These are phyloP conservation scores for Poecilia latipinna DNA, from an alignment of 2,113 vertebrate genomes.

Conservation along the genomic window DNA sequence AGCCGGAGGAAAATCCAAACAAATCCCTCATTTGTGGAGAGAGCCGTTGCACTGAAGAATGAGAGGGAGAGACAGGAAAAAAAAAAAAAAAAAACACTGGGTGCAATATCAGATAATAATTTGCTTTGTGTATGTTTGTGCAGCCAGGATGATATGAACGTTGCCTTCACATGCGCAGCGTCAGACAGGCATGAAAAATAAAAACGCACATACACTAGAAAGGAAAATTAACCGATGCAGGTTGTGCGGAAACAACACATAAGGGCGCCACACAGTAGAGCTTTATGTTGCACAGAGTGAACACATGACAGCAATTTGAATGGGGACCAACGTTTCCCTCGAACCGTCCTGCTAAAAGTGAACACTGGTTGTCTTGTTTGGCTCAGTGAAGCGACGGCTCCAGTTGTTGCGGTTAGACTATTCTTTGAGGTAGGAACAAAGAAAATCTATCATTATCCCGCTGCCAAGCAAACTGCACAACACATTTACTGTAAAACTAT, in stretches of 20 bases:
- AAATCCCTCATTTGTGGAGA: conserved; percentile 71
- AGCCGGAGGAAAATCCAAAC: conserved; percentile 66
- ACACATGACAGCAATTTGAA: conserved; percentile 60
- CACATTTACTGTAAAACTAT: conserved; percentile 5
- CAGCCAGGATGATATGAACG: conserved; percentile 23
- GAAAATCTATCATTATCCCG: conserved; percentile 57
- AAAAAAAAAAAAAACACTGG: conserved; percentile 20
- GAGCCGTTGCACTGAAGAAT: conserved; percentile 58
- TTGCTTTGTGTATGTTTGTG: conserved; percentile 44
- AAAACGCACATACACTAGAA: background rate
- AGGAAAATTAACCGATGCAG: conserved; percentile 3
- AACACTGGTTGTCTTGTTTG: conserved; percentile 66
- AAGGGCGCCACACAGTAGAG: conserved; percentile 36
- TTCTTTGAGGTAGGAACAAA: conserved; percentile 36
- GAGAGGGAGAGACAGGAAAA: background rate
- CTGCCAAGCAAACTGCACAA: conserved; percentile 46
- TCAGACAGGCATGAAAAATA: conserved; percentile 19
- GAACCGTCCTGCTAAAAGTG: conserved; percentile 26
- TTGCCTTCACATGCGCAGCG: conserved; percentile 9
- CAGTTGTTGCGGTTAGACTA: conserved; percentile 67
- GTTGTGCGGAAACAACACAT: conserved; percentile 36
- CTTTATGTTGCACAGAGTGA: conserved; percentile 49
- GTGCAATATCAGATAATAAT: conserved; percentile 53
- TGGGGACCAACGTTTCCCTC: conserved; percentile 46
- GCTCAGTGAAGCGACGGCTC: conserved; percentile 39